Conservation (phyloP, 2,113 vertebrate species). For the Sander lucioperca region DNA sequence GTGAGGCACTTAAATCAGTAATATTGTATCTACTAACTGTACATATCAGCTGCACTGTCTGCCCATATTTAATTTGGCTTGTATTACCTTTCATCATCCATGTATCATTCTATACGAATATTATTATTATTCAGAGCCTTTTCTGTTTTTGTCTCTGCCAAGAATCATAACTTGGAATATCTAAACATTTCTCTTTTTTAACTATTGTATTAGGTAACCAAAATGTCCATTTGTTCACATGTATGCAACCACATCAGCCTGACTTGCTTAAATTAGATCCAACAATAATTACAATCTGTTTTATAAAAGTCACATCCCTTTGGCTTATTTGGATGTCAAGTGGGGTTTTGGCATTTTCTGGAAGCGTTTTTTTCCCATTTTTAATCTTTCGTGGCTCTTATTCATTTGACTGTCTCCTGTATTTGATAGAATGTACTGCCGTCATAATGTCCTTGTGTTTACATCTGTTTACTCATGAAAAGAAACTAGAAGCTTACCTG, state of each 20-base stretch:
- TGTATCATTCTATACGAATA: no score
- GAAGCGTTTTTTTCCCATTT: background rate
- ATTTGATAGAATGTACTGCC: background rate
- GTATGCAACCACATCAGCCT: background rate
- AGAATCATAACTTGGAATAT: background rate
- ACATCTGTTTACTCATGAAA: constrained; percentile 8
- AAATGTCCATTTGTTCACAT: constrained; percentile 2
- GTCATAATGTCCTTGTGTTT: background rate
- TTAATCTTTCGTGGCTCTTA: background rate
- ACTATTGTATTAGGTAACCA: background rate
- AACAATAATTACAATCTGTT: background rate
- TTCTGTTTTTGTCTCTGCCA: no score
- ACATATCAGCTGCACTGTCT: background rate
- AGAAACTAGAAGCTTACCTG: background rate
- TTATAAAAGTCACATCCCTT: background rate
- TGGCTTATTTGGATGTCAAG: background rate
- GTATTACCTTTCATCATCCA: background rate
- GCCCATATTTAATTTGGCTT: background rate
- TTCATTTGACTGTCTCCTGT: constrained; percentile 10
- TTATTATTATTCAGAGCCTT: no score
- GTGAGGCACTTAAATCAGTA: background rate
- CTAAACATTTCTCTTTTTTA: background rate
- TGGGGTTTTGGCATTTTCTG: background rate
- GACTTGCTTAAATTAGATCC: background rate
- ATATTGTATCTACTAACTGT: background rate